phyloP scores from a whole-genome alignment of 2,113 vertebrate genomes.

The cattle (Bos taurus) region ARS-UCD2.0 NC_037333.1:89445501-89446000 shows the following conservation, averaged over 20 bases:
- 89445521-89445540: background rate
- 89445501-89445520: background rate
- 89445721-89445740: background rate
- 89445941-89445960: background rate
- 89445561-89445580: background rate
- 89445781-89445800: background rate
- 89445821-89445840: background rate
- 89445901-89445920: background rate
- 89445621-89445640: background rate
- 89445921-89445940: no score
- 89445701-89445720: background rate
- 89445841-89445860: background rate
- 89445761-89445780: background rate
- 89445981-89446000: background rate
- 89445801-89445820: background rate
- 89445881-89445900: background rate
- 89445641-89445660: background rate
- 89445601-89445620: background rate
- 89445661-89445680: background rate
- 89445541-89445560: background rate
- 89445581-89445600: background rate
- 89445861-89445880: background rate
- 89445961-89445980: rapidly evolving
- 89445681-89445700: background rate
- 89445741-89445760: background rate